A percentile compares a stretch with the other conserved stretches of the same genome.
Evolutionary conservation across 2,113 vertebrate species (phyloP).

Genomic region (Xiphias gladius): DNA sequence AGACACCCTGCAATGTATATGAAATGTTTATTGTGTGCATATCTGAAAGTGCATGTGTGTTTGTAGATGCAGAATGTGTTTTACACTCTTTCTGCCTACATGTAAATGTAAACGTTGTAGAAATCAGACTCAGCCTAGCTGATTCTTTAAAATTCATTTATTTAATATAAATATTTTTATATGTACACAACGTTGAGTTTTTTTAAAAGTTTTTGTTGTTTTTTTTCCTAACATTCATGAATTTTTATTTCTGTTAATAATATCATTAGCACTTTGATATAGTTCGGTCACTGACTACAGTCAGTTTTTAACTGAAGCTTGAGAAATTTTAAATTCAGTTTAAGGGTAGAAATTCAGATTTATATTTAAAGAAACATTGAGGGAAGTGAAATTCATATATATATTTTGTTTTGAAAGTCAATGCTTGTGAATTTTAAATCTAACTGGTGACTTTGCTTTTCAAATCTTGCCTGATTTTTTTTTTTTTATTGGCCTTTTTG

Average conservation of each 20-base stretch:
- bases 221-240: neutral
- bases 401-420: neutral
- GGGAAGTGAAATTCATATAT: neutral
- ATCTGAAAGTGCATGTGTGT: conserved; percentile 31
- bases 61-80: neutral
- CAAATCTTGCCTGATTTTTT: neutral
- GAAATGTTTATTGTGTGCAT: conserved; percentile 4
- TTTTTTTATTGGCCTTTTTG: neutral
- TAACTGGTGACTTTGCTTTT: neutral
- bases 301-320: neutral
- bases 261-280: conserved; percentile 13
- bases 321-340: neutral
- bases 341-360: neutral
- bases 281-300: neutral
- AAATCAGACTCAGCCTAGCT: neutral
- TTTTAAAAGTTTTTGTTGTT: neutral
- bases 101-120: neutral
- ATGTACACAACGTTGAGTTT: neutral
- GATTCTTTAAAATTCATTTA: neutral
- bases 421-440: neutral
- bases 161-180: conserved; percentile 7
- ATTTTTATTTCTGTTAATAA: neutral
- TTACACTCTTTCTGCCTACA: neutral
- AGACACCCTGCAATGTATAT: neutral
- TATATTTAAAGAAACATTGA: conserved; percentile 1